phyloP scores from a whole-genome alignment of 2,888 invertebrate species.

The Caenorhabditis drosophilae region DNA sequence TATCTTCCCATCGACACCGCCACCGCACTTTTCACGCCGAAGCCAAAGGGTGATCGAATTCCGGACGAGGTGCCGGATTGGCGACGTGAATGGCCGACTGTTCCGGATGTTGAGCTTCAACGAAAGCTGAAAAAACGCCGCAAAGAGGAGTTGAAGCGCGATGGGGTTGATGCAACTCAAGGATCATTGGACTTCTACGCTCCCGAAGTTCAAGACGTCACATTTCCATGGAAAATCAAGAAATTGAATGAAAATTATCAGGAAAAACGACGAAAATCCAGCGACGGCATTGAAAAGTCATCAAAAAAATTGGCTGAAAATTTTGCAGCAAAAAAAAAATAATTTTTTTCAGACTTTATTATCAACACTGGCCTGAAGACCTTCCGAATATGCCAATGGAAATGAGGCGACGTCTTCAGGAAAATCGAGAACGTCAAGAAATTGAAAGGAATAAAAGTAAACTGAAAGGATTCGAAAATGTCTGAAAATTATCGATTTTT shows the following conservation, averaged over 20 bases:
- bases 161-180: constrained; percentile 19
- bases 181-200: constrained; percentile 41
- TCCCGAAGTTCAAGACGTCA: constrained; percentile 39
- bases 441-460: constrained; percentile 24
- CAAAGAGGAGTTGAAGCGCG: constrained; percentile 13
- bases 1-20: constrained; percentile 17
- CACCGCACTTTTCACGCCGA: constrained; percentile 21
- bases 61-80: constrained; percentile 43
- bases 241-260: constrained; percentile 19
- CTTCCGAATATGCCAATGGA: constrained; percentile 39
- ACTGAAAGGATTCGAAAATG: constrained; percentile 19
- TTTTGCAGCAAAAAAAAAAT: not conserved
- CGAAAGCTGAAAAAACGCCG: constrained; percentile 38
- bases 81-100: constrained; percentile 50
- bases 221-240: constrained; percentile 51
- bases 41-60: constrained; percentile 26
- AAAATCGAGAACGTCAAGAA: constrained; percentile 25
- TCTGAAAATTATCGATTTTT: constrained; percentile 4
- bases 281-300: constrained; percentile 34
- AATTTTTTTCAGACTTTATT: constrained; percentile 29
- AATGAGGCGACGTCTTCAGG: constrained; percentile 38
- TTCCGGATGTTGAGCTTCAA: constrained; percentile 50
- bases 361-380: constrained; percentile 41
- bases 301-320: not conserved
- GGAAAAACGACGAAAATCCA: constrained; percentile 13